A percentile compares a stretch with the other conserved stretches of the same genome.
phyloP scores from a whole-genome alignment of 2,888 invertebrate species.

The Ecliptopera silaceata region DNA sequence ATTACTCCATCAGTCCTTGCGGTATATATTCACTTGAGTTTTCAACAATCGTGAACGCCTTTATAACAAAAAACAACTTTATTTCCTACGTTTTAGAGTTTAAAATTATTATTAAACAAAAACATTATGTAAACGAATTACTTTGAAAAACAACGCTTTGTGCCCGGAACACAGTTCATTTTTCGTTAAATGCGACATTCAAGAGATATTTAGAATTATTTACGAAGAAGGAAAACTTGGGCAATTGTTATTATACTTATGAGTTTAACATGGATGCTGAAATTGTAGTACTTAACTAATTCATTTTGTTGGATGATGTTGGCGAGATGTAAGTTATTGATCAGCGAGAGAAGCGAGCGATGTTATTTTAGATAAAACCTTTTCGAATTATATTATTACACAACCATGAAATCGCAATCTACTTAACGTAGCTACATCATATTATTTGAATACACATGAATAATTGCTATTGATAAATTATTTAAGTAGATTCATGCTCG shows the following conservation, averaged over 20 bases:
- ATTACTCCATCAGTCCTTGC: conserved; percentile 54
- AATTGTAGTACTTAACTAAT: neutral
- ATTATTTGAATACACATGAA: neutral
- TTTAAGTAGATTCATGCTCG: neutral
- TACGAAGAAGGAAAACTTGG: conserved; percentile 48
- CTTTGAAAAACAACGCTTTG: neutral
- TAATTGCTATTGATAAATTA: neutral
- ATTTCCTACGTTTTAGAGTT: neutral
- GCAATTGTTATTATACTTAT: conserved; percentile 47
- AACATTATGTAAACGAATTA: neutral
- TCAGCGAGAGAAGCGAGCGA: no score
- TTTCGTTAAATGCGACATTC: conserved; percentile 13
- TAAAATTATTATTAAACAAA: neutral
- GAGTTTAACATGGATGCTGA: no score
- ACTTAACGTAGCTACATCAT: no score
- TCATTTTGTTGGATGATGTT: no score
- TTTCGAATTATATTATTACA: no score
- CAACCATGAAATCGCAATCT: no score
- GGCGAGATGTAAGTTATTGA: no score
- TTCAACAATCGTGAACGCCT: conserved; percentile 37
- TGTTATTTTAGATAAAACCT: no score
- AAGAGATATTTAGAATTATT: conserved; percentile 48
- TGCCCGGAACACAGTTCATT: conserved; percentile 11
- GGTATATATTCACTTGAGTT: conserved; percentile 53
- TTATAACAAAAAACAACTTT: conserved; percentile 24